A percentile compares a stretch with the other conserved stretches of the same genome.
These are phyloP conservation scores for Malurus leucopterus DNA, from an alignment of 2,797 vertebrate genomes.

Conservation along the genomic window DNA sequence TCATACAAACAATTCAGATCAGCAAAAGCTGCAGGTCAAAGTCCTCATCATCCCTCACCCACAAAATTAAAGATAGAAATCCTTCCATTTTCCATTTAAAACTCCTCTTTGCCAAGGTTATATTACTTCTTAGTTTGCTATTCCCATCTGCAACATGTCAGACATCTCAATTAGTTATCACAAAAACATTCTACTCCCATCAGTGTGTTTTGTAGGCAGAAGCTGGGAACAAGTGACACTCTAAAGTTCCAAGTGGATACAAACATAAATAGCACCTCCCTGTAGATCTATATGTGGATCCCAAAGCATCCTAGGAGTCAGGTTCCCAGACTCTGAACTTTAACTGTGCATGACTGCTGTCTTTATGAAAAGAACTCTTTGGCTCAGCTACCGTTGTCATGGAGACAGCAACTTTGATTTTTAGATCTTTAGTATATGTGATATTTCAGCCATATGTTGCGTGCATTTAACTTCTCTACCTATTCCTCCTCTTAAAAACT, in stretches of 20 bases:
- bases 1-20: not conserved
- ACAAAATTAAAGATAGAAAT: not conserved
- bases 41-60: not conserved
- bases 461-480: not conserved
- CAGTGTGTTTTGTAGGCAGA: not conserved
- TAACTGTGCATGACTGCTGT: constrained; percentile 6
- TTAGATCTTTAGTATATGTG: constrained; percentile 24
- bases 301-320: constrained; percentile 18
- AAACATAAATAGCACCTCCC: constrained; percentile 54
- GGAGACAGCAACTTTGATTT: constrained; percentile 50
- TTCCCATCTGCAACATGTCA: constrained; percentile 27
- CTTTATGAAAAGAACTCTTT: constrained; percentile 33
- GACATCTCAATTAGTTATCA: not conserved
- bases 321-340: constrained; percentile 52
- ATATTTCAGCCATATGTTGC: constrained; percentile 59
- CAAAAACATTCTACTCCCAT: constrained; percentile 12
- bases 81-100: not conserved
- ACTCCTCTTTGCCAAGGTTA: not conserved
- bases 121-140: not conserved
- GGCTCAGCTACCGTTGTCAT: constrained; percentile 45
- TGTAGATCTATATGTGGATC: constrained; percentile 30
- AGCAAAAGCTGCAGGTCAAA: not conserved
- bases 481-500: not conserved
- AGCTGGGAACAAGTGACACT: constrained; percentile 12
- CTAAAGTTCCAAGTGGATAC: constrained; percentile 10